phyloP scores from a whole-genome alignment of 1,140 invertebrate species.

The Metopolophium dirhodum region DNA sequence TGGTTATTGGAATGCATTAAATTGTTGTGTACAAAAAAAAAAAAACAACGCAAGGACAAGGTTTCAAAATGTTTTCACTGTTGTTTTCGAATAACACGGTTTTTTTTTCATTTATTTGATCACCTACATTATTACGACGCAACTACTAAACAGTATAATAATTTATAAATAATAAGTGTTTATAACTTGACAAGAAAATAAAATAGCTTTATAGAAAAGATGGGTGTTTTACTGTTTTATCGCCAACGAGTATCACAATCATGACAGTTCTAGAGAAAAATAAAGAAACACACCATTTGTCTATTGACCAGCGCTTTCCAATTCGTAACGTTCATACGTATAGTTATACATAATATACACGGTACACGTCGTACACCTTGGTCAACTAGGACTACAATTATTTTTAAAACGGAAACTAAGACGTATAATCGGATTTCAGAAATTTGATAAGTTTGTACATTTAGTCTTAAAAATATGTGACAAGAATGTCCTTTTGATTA shows the following conservation, averaged over 20 bases:
- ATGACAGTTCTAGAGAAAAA: background rate
- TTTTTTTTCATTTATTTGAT: background rate
- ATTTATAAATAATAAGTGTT: background rate
- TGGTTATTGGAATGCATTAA: conserved; percentile 3
- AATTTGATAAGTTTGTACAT: background rate
- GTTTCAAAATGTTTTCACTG: background rate
- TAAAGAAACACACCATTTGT: background rate
- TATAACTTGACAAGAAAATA: background rate
- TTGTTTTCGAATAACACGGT: background rate
- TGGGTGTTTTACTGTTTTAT: background rate
- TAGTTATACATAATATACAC: background rate
- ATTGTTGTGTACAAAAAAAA: background rate
- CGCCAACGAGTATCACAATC: background rate
- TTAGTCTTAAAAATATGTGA: background rate
- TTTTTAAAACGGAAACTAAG: background rate
- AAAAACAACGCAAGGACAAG: background rate
- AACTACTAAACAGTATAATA: background rate
- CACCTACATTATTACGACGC: background rate
- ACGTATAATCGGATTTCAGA: background rate
- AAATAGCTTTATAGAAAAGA: background rate
- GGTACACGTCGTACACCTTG: background rate
- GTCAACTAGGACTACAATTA: background rate
- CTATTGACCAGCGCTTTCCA: background rate
- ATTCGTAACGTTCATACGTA: background rate
- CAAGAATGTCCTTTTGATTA: background rate